Conservation (phyloP, 2,888 invertebrate species). For the Meiosimyza decipiens region DNA sequence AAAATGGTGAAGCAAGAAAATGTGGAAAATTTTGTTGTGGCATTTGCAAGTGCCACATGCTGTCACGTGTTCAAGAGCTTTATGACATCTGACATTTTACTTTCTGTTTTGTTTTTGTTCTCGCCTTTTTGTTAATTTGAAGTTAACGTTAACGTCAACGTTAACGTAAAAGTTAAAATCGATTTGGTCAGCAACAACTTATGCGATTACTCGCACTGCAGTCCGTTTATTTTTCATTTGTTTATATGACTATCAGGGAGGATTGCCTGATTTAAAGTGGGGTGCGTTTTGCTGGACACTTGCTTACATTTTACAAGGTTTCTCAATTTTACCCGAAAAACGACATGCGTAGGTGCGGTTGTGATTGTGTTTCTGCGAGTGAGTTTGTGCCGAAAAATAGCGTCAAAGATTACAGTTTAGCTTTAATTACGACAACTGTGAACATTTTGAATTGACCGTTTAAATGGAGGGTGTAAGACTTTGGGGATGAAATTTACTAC, state of each 20-base stretch:
- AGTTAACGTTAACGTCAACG: slow-evolving; percentile 28
- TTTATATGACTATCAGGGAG: not conserved
- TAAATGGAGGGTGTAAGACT: too few species aligned
- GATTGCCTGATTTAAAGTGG: too few species aligned
- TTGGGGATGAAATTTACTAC: too few species aligned
- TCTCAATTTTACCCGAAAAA: too few species aligned
- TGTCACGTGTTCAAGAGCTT: not conserved
- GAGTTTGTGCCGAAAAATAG: not conserved
- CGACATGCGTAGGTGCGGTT: too few species aligned
- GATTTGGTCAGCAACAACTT: slow-evolving; percentile 56
- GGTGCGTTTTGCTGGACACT: too few species aligned
- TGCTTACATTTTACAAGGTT: too few species aligned
- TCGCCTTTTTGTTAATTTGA: not conserved
- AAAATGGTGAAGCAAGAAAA: not conserved
- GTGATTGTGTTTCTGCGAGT: too few species aligned
- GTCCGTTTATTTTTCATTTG: too few species aligned
- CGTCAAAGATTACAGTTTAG: slow-evolving; percentile 15
- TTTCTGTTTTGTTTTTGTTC: not conserved
- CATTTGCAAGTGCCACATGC: not conserved
- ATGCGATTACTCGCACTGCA: slow-evolving; percentile 52
- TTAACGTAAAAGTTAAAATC: slow-evolving; percentile 43
- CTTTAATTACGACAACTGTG: slow-evolving; percentile 23
- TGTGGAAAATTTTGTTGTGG: not conserved
- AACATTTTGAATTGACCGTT: too few species aligned
- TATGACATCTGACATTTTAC: not conserved